These are phyloP conservation scores for Osmerus eperlanus DNA, from an alignment of 2,113 vertebrate species.

Conservation along the genomic window DNA sequence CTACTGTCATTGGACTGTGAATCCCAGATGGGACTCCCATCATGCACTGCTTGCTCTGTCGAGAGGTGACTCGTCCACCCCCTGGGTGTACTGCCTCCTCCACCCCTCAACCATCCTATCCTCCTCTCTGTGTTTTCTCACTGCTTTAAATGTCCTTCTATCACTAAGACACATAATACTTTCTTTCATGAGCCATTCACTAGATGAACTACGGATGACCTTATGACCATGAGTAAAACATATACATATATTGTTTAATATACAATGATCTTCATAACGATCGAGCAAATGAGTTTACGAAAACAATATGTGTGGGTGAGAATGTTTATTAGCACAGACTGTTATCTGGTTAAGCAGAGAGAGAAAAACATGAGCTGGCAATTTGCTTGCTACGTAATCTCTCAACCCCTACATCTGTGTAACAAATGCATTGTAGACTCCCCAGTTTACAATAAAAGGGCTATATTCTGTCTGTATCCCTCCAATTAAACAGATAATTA, in stretches of 20 bases:
- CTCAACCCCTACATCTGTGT: conserved; percentile 52
- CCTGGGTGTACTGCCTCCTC: not conserved
- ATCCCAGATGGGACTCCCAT: conserved; percentile 62
- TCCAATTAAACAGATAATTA: conserved; percentile 78
- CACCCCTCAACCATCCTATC: not conserved
- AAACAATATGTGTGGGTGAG: conserved; percentile 53
- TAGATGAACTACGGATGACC: too few species aligned
- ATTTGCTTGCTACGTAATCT: conserved; percentile 69
- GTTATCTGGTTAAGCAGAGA: conserved; percentile 70
- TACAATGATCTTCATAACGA: conserved; percentile 48
- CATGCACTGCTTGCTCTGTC: conserved; percentile 39
- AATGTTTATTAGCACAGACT: conserved; percentile 62
- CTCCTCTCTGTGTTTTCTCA: conserved; percentile 21
- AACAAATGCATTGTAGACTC: conserved; percentile 65
- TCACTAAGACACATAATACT: not conserved
- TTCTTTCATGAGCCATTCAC: too few species aligned
- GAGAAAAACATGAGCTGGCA: conserved; percentile 67
- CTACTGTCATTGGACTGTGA: conserved; percentile 68
- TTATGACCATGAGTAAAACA: too few species aligned
- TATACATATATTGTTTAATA: not conserved
- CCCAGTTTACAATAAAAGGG: conserved; percentile 58
- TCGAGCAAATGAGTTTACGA: conserved; percentile 55
- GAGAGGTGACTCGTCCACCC: conserved; percentile 19
- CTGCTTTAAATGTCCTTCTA: not conserved
- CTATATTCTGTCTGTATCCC: conserved; percentile 53